These are phyloP conservation scores for Cordylochernes scorpioides DNA, from an alignment of 2,888 invertebrate species.

Conservation along the genomic window DNA sequence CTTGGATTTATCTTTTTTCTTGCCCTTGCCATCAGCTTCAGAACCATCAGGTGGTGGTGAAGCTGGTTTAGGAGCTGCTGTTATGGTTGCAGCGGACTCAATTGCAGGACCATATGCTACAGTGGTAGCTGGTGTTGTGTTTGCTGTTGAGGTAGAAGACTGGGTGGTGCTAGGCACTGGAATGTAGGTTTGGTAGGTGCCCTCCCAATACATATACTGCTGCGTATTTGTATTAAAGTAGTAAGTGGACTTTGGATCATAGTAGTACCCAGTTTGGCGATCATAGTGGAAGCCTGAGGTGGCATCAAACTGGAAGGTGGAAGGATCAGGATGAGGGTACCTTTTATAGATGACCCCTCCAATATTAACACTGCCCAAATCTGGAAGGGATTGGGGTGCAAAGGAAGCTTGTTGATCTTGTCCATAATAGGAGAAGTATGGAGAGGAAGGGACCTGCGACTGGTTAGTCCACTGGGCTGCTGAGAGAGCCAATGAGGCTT, in stretches of 20 bases:
- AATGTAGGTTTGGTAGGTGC: conserved; percentile 24
- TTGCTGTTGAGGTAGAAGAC: no score
- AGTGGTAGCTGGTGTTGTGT: no score
- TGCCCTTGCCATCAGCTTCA: no score
- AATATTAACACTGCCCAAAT: conserved; percentile 14
- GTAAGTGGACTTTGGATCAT: conserved; percentile 81
- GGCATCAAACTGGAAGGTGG: conserved; percentile 75
- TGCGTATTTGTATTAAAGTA: conserved; percentile 75
- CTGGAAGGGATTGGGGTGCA: no score
- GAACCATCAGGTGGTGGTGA: no score
- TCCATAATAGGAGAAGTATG: no score
- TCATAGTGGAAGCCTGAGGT: conserved; percentile 90
- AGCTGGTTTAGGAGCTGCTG: no score
- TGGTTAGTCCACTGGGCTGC: conserved; percentile 26
- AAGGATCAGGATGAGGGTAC: conserved; percentile 43
- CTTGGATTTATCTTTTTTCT: no score
- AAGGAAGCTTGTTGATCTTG: no score
- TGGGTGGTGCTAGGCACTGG: conserved; percentile 22
- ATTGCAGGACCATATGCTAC: no score
- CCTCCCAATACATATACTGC: conserved; percentile 87
- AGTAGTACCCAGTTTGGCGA: conserved; percentile 68
- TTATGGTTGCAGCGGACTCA: no score
- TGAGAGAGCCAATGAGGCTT: conserved; percentile 23
- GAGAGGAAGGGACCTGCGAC: no score
- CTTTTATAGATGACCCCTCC: conserved; percentile 12